Base-by-base conservation (phyloP, 2,888 invertebrate species). In the Microctonus brassicae region DNA sequence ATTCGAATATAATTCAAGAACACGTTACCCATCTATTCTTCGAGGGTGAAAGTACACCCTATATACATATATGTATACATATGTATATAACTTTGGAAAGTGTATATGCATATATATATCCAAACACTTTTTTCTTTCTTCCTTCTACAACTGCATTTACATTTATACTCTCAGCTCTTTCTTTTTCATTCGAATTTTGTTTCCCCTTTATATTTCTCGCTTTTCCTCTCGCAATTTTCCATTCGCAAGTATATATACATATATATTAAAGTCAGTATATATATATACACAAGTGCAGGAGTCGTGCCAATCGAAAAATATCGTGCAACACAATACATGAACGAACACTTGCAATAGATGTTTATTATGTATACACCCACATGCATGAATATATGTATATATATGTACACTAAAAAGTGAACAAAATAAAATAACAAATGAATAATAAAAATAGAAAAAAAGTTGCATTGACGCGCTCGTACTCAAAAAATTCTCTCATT, bases 11-110 rank as follows among this genome's bases (percentile, higher is more conserved):
- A 85, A 85, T 79, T 85, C 83, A 83, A 77, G 81, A 76, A 75
- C 80, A 79, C 75, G 75, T 78, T 77, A 80, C 73, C 81, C 83
- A 85, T 85, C 81, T 82, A 83, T 84, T 82, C 52, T 80, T 42
- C 63, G 53, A 36, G 53, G 77, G 77, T 70, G 34, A 58, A 70
- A 70, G 75, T 79, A 76, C 75, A 75, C 75, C 60, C 74, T 74
- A 72, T 39, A 33, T 61, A 53, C 6, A 11, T 55, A 9, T 26
- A 39, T 36, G 26, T 33, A 29, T 26, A 63, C 34, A 17, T 13
- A 61, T 55, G 34, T 57, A 62, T 60, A 34, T 39, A 34, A 24
- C 26, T n/a, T n/a, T n/a, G n/a, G n/a, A n/a, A n/a, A n/a, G n/a
- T n/a, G n/a, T n/a, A n/a, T n/a, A n/a, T n/a, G n/a, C 17, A 42